phyloP scores from a whole-genome alignment of 2,797 vertebrate genomes.

The Falco biarmicus region DNA sequence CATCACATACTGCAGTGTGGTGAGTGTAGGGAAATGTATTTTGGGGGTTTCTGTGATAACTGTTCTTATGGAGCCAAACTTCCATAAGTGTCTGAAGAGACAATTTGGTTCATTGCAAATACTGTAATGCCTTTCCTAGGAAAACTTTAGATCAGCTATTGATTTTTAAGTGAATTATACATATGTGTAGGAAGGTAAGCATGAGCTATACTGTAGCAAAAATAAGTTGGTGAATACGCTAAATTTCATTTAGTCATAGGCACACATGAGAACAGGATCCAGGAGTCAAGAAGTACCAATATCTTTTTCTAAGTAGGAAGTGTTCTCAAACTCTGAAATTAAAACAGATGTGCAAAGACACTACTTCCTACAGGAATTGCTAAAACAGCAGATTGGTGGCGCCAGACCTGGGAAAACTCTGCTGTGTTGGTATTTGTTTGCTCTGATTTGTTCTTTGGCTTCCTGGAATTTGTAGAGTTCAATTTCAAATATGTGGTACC shows the following conservation, averaged over 20 bases:
- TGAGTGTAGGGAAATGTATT: background rate
- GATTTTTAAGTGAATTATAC: background rate
- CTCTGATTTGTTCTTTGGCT: slow-evolving; percentile 29
- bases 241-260: background rate
- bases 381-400: background rate
- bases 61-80: background rate
- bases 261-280: background rate
- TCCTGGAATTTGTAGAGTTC: slow-evolving; percentile 51
- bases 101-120: background rate
- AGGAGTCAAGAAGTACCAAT: background rate
- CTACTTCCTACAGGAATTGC: background rate
- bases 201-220: background rate
- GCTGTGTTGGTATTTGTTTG: background rate
- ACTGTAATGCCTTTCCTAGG: background rate
- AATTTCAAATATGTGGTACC: slow-evolving; percentile 20
- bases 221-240: background rate
- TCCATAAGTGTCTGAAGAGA: background rate
- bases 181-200: background rate
- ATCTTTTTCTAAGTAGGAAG: background rate
- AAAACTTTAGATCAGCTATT: background rate
- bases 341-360: background rate
- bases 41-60: background rate
- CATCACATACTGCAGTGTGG: background rate
- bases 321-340: background rate
- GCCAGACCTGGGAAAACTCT: background rate